Percentiles rank a stretch among this genome's conserved stretches.
phyloP scores from a whole-genome alignment of 2,113 vertebrate genomes.

The Nesogale talazaci region DNA sequence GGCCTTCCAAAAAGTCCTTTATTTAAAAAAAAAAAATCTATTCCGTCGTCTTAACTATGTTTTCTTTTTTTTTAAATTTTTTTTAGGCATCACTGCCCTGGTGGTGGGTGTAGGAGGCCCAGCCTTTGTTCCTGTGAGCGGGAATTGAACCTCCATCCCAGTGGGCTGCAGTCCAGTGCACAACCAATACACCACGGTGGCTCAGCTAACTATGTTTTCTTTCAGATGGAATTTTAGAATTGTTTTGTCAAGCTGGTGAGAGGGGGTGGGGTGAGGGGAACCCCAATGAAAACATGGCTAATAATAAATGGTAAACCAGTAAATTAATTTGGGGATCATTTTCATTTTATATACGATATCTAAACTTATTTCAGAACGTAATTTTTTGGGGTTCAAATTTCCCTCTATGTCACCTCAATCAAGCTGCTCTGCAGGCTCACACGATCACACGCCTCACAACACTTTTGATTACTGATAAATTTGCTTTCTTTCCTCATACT shows the following conservation, averaged over 20 bases:
- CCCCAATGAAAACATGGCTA: neutral
- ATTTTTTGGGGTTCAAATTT: neutral
- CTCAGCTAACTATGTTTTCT: neutral
- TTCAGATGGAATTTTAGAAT: slow-evolving; percentile 17
- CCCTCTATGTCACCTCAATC: neutral
- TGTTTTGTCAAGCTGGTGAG: neutral
- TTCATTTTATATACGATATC: slow-evolving; percentile 1
- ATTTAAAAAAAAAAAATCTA: too few relatives aligned
- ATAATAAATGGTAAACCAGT: neutral
- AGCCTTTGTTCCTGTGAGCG: too few relatives aligned
- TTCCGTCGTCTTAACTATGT: slow-evolving; percentile 2
- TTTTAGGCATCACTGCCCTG: too few relatives aligned
- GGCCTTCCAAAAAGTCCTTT: neutral
- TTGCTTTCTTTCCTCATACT: neutral
- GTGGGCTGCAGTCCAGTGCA: too few relatives aligned
- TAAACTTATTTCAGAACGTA: neutral
- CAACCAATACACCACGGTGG: too few relatives aligned
- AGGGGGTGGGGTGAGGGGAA: neutral
- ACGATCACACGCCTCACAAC: neutral
- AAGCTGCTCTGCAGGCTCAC: neutral
- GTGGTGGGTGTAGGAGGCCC: too few relatives aligned
- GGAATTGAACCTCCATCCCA: too few relatives aligned
- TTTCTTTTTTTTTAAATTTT: too few relatives aligned
- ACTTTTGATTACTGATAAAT: neutral
- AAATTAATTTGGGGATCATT: neutral